phyloP scores from a whole-genome alignment of 2,888 invertebrate genomes.

The Branchellion lobata region DNA sequence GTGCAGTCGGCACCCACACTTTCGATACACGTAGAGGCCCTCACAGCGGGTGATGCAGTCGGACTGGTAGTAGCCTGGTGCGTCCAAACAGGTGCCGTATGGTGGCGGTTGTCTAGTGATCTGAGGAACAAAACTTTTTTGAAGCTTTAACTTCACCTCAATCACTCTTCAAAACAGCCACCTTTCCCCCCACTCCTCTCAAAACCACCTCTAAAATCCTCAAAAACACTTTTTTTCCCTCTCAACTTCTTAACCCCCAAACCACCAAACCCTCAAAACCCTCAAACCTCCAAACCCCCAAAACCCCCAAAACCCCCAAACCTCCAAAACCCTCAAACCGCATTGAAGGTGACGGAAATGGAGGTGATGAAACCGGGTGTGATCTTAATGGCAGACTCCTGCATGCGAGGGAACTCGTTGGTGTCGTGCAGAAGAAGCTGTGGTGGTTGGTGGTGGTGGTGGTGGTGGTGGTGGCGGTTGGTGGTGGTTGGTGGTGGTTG shows the following conservation, averaged over 20 bases:
- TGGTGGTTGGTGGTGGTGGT: too few species aligned
- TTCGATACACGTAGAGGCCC: conserved; percentile 15
- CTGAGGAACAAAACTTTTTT: too few species aligned
- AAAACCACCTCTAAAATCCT: too few species aligned
- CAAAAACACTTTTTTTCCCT: too few species aligned
- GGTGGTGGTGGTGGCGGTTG: background rate
- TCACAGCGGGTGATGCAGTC: conserved; percentile 38
- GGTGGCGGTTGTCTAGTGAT: conserved; percentile 37
- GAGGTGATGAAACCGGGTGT: conserved; percentile 40
- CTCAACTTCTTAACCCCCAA: too few species aligned
- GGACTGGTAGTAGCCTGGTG: conserved; percentile 30
- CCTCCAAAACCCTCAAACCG: background rate
- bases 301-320: too few species aligned
- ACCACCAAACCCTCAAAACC: too few species aligned
- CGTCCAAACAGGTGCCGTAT: conserved; percentile 30
- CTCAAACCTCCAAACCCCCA: too few species aligned
- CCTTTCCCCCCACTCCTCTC: too few species aligned
- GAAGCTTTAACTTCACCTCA: too few species aligned
- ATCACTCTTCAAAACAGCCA: too few species aligned
- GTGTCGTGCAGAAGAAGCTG: conserved; percentile 36
- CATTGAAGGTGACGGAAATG: conserved; percentile 29
- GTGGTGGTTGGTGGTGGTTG: background rate
- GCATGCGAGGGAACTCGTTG: conserved; percentile 37
- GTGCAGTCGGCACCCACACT: conserved; percentile 25
- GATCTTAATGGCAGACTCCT: conserved; percentile 33